These are phyloP conservation scores for Drosophila ironensis DNA, from an alignment of 1,140 invertebrate genomes.

Conservation along the genomic window DNA sequence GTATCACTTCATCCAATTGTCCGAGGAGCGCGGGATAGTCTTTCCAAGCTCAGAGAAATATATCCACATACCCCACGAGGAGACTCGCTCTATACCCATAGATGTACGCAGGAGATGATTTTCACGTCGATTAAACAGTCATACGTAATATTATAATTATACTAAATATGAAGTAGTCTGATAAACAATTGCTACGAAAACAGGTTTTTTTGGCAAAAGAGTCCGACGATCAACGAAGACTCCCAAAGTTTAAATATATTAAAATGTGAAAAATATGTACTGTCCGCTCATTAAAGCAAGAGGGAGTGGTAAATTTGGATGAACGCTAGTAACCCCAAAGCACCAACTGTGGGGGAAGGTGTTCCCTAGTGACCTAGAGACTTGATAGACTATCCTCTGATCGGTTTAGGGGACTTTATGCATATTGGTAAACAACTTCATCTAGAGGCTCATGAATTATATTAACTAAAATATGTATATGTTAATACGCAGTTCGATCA, in stretches of 20 bases:
- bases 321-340: constrained; percentile 55
- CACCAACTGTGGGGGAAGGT: no score
- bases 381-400: no score
- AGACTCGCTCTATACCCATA: constrained; percentile 4
- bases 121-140: no score
- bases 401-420: no score
- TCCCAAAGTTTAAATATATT: constrained; percentile 49
- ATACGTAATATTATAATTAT: no score
- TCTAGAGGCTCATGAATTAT: no score
- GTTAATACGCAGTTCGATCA: no score
- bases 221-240: constrained; percentile 2
- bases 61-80: constrained; percentile 5
- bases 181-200: constrained; percentile 20
- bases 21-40: constrained; percentile 27
- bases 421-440: no score
- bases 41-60: constrained; percentile 41
- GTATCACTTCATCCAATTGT: constrained; percentile 5
- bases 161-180: no score
- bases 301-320: not conserved
- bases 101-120: constrained; percentile 47
- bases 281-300: not conserved
- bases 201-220: constrained; percentile 37
- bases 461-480: no score
- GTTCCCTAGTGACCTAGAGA: no score
- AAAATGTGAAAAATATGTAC: constrained; percentile 17